Evolutionary conservation across 1,140 invertebrate genomes (phyloP), one percentile per base, ranked within the genome.

Genomic region (Heliconius hewitsoni): DNA sequence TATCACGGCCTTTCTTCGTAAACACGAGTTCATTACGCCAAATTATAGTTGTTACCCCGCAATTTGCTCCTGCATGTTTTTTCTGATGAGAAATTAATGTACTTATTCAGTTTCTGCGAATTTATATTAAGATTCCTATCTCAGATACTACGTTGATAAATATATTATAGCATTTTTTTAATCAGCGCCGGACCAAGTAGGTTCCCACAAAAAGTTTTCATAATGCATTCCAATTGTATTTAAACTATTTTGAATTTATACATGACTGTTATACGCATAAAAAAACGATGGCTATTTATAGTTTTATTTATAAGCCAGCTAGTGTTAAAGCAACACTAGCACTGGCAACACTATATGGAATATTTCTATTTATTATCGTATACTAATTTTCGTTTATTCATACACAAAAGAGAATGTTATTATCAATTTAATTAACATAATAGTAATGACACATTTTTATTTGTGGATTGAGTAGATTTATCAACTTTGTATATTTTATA

Each of bases 21-120:
- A 88, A 86, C 81, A 82, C 85, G 81, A 89, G 89, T 88, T 90
- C 86, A 88, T 91, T 90, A 91, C 81, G 76, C 82, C 85, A 91
- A 92, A 91, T 92, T 92, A 90, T 86, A 86, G 89, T 89, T 80
- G 83, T 90, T 89, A 84, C 79, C 57, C 76, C 74, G 86, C 84
- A 87, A 88, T 91, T 91, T 90, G 85, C 86, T 83, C 86, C 87
- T 85, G 89, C 85, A 86, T 87, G 86, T 86, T 87, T 85, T 37
- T 84, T 75, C 80, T 91, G 88, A 92, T 89, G 89, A 82, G 82
- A 85, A 84, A 79, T 83, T 81, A 85, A 85, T 85, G 82, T 81
- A 81, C 80, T 81, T 81, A 76, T 77, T 76, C 75, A 76, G 79
- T 78, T 82, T 81, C 82, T 78, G 82, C 74, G 79, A 83, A 83